Percentiles rank a stretch among this genome's conserved stretches.
phyloP scores from a whole-genome alignment of 2,888 invertebrate genomes.

The Craniophora ligustri region DNA sequence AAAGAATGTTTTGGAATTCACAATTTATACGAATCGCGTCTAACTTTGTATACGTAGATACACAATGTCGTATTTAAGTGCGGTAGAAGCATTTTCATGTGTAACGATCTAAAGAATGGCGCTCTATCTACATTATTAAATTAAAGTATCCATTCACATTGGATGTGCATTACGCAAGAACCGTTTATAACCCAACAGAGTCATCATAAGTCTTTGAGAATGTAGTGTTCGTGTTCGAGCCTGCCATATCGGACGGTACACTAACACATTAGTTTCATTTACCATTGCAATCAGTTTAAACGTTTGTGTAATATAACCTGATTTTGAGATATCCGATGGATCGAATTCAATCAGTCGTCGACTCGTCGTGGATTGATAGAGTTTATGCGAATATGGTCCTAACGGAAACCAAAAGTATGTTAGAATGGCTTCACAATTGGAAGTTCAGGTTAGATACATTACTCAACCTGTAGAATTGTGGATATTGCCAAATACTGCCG shows the following conservation, averaged over 20 bases:
- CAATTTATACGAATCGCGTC: slow-evolving; percentile 1
- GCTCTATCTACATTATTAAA: slow-evolving; percentile 34
- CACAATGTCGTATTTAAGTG: no score
- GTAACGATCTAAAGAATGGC: slow-evolving; percentile 15
- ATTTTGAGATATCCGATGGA: slow-evolving; percentile 16
- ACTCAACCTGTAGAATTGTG: slow-evolving; percentile 32
- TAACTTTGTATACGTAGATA: slow-evolving; percentile 2
- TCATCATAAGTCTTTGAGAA: slow-evolving; percentile 61
- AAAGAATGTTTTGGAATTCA: not conserved
- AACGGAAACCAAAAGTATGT: slow-evolving; percentile 38
- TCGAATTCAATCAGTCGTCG: slow-evolving; percentile 18
- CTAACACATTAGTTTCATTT: slow-evolving; percentile 63
- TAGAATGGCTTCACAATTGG: slow-evolving; percentile 39
- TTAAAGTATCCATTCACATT: slow-evolving; percentile 43
- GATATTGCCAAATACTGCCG: slow-evolving; percentile 33
- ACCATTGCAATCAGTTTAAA: slow-evolving; percentile 25
- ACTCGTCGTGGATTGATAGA: slow-evolving; percentile 31
- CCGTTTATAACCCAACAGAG: slow-evolving; percentile 34
- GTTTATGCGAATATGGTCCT: slow-evolving; percentile 48
- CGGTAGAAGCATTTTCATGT: slow-evolving; percentile 19
- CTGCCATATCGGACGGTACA: slow-evolving; percentile 60
- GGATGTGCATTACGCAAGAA: slow-evolving; percentile 39
- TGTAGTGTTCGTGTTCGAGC: slow-evolving; percentile 61
- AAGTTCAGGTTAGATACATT: slow-evolving; percentile 28
- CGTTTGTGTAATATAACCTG: slow-evolving; percentile 22